Conservation (phyloP, 2,113 vertebrate genomes). For the Oreocharis arfaki region DNA sequence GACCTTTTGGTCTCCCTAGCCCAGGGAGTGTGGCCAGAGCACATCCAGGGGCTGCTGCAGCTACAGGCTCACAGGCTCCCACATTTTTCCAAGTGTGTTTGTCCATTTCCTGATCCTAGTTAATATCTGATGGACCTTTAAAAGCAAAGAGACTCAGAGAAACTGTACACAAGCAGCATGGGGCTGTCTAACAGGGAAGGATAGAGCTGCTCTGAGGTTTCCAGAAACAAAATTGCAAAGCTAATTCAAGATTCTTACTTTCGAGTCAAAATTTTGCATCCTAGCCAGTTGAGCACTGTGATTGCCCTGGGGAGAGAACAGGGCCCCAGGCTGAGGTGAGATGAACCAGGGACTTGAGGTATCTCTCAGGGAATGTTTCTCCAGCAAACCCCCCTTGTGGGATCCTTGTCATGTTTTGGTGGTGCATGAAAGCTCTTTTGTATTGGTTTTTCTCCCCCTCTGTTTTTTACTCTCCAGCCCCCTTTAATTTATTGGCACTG, state of each 20-base stretch:
- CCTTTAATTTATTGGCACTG: not conserved
- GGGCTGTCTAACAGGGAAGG: not conserved
- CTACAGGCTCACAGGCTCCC: no score
- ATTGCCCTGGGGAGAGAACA: not conserved
- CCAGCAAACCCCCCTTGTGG: not conserved
- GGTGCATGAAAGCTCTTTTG: not conserved
- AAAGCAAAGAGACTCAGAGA: not conserved
- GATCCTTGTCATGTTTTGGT: not conserved
- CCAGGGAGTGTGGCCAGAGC: no score
- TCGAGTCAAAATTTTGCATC: not conserved
- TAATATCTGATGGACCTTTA: not conserved
- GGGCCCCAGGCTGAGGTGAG: not conserved
- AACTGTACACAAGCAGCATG: accelerated
- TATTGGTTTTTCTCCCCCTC: not conserved
- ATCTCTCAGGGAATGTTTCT: not conserved
- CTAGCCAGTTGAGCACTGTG: not conserved
- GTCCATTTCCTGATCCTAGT: not conserved
- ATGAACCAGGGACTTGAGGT: not conserved
- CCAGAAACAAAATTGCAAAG: not conserved
- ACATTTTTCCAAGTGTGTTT: not conserved
- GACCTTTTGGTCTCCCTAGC: no score
- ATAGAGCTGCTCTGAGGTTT: not conserved
- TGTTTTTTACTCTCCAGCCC: not conserved
- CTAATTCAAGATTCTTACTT: not conserved
- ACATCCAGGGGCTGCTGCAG: no score